These are phyloP conservation scores for Pyrocephalus nanus DNA, from an alignment of 2,797 vertebrate genomes.

Conservation along the genomic window DNA sequence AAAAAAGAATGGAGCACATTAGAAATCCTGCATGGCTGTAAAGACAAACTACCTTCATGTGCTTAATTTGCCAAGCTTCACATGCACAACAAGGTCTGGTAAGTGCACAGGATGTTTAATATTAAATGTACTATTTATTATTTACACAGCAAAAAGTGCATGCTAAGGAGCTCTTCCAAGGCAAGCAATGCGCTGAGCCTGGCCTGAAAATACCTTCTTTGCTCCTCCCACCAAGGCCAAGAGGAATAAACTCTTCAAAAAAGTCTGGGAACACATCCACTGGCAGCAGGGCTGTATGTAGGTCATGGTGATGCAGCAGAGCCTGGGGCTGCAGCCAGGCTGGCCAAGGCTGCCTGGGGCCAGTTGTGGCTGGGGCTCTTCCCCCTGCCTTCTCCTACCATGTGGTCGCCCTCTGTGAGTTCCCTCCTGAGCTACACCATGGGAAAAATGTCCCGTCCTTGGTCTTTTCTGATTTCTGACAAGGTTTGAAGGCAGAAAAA, in stretches of 20 bases:
- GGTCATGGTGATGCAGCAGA: background rate
- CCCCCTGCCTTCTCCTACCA: accelerated
- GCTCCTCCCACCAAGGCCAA: background rate
- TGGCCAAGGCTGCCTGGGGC: background rate
- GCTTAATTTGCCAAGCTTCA: background rate
- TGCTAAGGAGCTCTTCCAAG: background rate
- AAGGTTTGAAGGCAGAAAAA: background rate
- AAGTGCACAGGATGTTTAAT: conserved; percentile 25
- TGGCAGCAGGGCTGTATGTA: background rate
- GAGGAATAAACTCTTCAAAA: background rate
- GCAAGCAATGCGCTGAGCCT: accelerated
- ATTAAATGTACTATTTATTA: conserved; percentile 47
- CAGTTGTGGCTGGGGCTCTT: background rate
- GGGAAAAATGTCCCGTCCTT: background rate
- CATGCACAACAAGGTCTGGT: background rate
- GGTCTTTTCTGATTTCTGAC: background rate
- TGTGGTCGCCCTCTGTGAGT: accelerated
- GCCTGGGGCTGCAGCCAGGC: background rate
- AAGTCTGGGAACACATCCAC: background rate
- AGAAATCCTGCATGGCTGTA: background rate
- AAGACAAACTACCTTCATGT: background rate
- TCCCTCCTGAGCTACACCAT: background rate
- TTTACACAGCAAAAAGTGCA: conserved; percentile 14
- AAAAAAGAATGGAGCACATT: background rate
- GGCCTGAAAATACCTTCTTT: background rate